Evolutionary conservation across 1,140 invertebrate species (phyloP), one percentile per base, ranked within the genome.

Genomic region (Odontomachus brunneus): DNA sequence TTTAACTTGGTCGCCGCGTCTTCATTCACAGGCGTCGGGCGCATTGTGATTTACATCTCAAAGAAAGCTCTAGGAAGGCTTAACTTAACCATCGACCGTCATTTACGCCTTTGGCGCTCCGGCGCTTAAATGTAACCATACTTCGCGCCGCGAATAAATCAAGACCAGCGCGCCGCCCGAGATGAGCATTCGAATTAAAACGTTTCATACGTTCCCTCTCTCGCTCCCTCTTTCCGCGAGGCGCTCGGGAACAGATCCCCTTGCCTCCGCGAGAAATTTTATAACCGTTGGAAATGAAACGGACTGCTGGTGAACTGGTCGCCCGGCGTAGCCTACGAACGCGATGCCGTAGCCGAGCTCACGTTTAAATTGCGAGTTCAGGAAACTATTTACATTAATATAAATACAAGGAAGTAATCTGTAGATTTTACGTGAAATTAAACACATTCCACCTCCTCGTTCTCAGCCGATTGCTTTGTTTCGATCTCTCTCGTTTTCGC

Each of bases 11-110:
- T 26, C 59, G 72, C 22, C 55, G 69, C 83, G 81, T 84, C 85
- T 87, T 87, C 86, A 74, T 87, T 49, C 66, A 74, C 73, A 62
- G 49, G 67, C 84, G 53, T n/a, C 73, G 63, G 29, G 51, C 67
- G 85, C 84, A 76, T 84, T 29, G 69, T 66, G 62, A 87, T 88
- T 88, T 88, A 84, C 86, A 88, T 88, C 59, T 88, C 86, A 88
- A 88, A 81, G 86, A 88, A 87, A 88, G 75, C 67, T 75, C 63
- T 74, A 26, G 38, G 55, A 87, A 88, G 85, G 74, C 75, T 80
- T 71, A 80, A 87, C 86, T 87, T 88, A 84, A 66, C 82, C 82
- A 84, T 17, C 71, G 82, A 48, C 26, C 82, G 69, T 55, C 63
- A 83, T 69, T 84, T 55, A 71, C 71, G 75, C 60, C 81, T 83